Evolutionary conservation across 2,888 invertebrate species (phyloP).

Genomic region (Candidula unifasciata): DNA sequence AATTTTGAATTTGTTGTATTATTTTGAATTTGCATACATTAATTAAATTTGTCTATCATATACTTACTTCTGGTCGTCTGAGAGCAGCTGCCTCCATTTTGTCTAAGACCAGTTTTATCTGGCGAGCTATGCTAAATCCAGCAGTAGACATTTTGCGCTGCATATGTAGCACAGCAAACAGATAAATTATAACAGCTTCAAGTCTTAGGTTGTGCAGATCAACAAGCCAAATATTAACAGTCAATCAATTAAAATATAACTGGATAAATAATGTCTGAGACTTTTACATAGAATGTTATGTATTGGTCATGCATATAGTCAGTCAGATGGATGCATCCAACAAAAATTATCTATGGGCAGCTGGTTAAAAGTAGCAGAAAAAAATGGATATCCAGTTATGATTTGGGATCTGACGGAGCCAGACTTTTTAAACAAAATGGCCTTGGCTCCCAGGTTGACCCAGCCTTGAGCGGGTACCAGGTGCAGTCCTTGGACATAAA

Average conservation of each 20-base stretch:
- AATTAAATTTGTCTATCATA: background rate
- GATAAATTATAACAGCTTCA: background rate
- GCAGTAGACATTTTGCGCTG: conserved; percentile 41
- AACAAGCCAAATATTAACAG: background rate
- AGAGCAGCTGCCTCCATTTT: conserved; percentile 58
- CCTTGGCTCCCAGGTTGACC: too few species aligned
- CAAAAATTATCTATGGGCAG: too few species aligned
- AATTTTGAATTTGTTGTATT: background rate
- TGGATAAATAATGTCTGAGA: background rate
- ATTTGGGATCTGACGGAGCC: too few species aligned
- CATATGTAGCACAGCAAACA: background rate
- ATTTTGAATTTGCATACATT: too few species aligned
- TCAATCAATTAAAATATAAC: background rate
- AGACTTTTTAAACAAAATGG: too few species aligned
- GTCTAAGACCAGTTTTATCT: conserved; percentile 59
- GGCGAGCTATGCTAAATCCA: conserved; percentile 57
- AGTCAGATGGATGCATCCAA: too few species aligned
- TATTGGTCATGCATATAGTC: background rate
- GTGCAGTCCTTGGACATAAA: too few species aligned
- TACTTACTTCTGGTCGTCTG: conserved; percentile 59
- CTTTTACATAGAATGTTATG: background rate
- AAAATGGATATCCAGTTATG: too few species aligned
- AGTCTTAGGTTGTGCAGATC: background rate
- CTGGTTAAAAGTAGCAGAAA: too few species aligned
- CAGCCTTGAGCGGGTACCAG: too few species aligned